Evolutionary conservation across 2,888 invertebrate species (phyloP), one percentile per base, ranked within the genome.

Genomic region (Meloe dianella): DNA sequence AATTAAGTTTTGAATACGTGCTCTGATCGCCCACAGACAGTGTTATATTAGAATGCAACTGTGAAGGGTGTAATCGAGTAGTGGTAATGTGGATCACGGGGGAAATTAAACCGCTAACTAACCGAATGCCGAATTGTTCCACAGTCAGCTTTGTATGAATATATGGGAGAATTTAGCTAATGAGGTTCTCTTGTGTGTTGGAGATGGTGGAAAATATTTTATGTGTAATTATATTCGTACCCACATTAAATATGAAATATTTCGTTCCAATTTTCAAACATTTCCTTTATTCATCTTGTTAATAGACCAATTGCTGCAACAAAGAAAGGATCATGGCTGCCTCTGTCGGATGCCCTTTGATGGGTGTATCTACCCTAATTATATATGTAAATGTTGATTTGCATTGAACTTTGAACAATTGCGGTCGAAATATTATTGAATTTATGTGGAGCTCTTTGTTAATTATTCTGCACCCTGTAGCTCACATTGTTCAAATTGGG

Each of bases 51-150:
- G 59, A 38, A 35, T 59, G 14, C 54, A 65, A 64, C 60, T 63
- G 57, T 14, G 47, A 57, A 63, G 72, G 70, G 70, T 61, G 73
- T 75, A 75, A 76, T 76, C 73, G 75, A 72, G 76, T 75, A 71
- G 75, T 74, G 78, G 76, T 82, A 81, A 81, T 80, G 74, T 78
- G 78, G 78, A 83, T 83, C 84, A 82, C 84, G 82, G 79, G 84
- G 84, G 84, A 84, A 84, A 83, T 84, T 83, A 83, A 82, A 81
- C 80, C 81, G 79, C 82, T 83, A 82, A 84, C 83, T 81, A 84
- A 82, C 80, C 82, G 75, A 77, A 72, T 76, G 74, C 67, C 70
- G 67, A 67, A 47, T 35, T 61, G 58, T 57, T 65, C 57, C 66
- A 68, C 63, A 54, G 54, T 66, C 64, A 60, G 41, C 57, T 59